Evolutionary conservation across 2,113 vertebrate genomes (phyloP), one percentile per base, ranked within the genome.

Genomic region (Reinhardtius hippoglossoides): DNA sequence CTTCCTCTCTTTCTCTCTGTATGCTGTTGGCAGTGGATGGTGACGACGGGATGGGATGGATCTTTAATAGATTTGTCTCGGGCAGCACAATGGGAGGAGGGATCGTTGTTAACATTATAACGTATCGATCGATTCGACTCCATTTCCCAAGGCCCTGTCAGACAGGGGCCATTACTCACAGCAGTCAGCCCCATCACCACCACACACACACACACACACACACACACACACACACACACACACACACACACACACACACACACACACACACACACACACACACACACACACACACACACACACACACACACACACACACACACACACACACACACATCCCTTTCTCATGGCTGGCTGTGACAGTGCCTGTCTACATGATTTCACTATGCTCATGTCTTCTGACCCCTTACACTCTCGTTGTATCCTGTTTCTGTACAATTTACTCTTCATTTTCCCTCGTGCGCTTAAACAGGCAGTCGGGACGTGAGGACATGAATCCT

Each of bases 51-150:
- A 89, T 77, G 83, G 79, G 82, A 91, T 84, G 75, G 85, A 88
- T 90, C 89, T 92, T 90, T 94, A 94, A 93, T 93, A 92, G 83
- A 89, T 93, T 91, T 91, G 87, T 92, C 88, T 90, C 74, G 20
- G 80, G 81, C 83, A 84, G 85, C 84, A 92, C 88, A 92, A 93
- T 85, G 89, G 89, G 90, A 91, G 85, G 81, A 80, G 83, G 84
- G 74, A 92, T 93, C 89, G 91, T 89, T 94, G 91, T 93, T 93
- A 94, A 93, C 93, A 95, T 94, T 93, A 93, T 93, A 92, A 94
- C 83, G 59, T 91, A 95, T 94, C 64, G 93, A 95, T 94, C 78
- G 87, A 55, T 86, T 91, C 50, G 70, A 88, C 83, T 91, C 87
- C 84, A 86, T 89, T 87, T 92, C 92, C 88, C 86, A 90, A 84